Conservation (phyloP, 2,888 invertebrate species). For the Dasysyrphus albostriatus region DNA sequence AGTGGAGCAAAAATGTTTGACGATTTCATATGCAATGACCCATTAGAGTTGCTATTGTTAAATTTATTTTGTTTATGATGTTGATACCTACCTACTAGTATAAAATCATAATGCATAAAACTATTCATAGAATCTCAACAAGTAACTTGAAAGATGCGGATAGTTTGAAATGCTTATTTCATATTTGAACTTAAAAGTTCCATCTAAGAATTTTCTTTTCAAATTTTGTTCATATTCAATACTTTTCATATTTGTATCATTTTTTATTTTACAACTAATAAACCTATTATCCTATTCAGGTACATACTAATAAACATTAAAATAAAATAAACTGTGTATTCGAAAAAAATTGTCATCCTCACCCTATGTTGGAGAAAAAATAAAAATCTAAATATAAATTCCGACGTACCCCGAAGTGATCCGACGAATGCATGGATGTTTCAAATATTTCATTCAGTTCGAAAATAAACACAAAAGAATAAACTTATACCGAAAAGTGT, state of each 20-base stretch:
- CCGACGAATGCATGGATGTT: constrained; percentile 72
- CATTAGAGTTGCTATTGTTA: too few species aligned
- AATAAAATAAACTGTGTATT: constrained; percentile 37
- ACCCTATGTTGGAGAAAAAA: constrained; percentile 71
- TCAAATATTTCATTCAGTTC: constrained; percentile 72
- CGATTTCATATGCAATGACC: too few species aligned
- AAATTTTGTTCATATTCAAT: too few species aligned
- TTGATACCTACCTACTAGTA: too few species aligned
- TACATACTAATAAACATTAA: constrained; percentile 37
- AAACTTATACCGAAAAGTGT: constrained; percentile 63
- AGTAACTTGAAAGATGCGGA: background rate
- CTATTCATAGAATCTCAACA: background rate
- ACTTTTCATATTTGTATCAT: constrained; percentile 48
- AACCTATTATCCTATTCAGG: constrained; percentile 24
- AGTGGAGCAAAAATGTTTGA: too few species aligned
- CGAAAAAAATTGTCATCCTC: constrained; percentile 24
- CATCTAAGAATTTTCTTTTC: too few species aligned
- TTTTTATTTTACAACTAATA: constrained; percentile 37
- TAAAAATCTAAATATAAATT: constrained; percentile 69
- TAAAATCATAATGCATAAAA: background rate
- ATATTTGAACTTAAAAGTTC: background rate
- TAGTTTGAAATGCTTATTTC: background rate
- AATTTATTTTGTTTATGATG: too few species aligned
- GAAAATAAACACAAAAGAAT: constrained; percentile 72
- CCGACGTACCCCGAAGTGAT: constrained; percentile 60